Evolutionary conservation across 2,888 invertebrate genomes (phyloP), one percentile per base, ranked within the genome.

Genomic region (Ferrisia virgata): DNA sequence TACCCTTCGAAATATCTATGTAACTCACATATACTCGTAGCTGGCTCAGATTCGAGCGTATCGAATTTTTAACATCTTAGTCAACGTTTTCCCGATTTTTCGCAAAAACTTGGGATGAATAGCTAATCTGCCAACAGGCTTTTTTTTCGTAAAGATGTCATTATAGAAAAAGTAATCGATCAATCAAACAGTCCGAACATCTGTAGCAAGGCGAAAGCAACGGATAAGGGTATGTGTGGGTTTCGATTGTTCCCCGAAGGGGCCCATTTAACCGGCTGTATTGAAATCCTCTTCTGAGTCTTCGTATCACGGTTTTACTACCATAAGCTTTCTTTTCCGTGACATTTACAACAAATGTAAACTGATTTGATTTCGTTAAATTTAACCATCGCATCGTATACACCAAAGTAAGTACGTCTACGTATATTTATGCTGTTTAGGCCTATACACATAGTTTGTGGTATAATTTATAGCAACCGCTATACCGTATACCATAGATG

Each of bases 121-220:
- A 81, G 81, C 64, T 81, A 81, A 81, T 81, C 81, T 81, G 81
- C 81, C 64, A 81, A 53, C 81, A 81, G 43, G n/a, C 53, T 53
- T 47, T 33, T 47, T 28, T 81, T 31, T 82, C 39, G 82, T 82
- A 82, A 82, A 72, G 82, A 82, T 82, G 82, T 82, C 82, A 43
- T 82, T 82, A 72, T 82, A 43, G 72, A 43, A 82, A 82, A 82
- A 82, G 82, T 82, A 82, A 82, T 72, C 82, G 82, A 82, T 82
- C 82, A 82, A 82, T 82, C 82, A 82, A 82, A 82, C 72, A 69
- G 82, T 72, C 69, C 82, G 82, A 82, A 82, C 82, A 82, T 82
- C 82, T 82, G 82, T 82, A 82, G 72, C 43, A 39, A 40, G 36
- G 28, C 40, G 25, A 72, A 69, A 82, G 82, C 82, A 72, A 72